Evolutionary conservation across 64 coral and sea anemone species (phyloP), one percentile per base, ranked within the genome.

Genomic region (Stichodactyla mertensii): DNA sequence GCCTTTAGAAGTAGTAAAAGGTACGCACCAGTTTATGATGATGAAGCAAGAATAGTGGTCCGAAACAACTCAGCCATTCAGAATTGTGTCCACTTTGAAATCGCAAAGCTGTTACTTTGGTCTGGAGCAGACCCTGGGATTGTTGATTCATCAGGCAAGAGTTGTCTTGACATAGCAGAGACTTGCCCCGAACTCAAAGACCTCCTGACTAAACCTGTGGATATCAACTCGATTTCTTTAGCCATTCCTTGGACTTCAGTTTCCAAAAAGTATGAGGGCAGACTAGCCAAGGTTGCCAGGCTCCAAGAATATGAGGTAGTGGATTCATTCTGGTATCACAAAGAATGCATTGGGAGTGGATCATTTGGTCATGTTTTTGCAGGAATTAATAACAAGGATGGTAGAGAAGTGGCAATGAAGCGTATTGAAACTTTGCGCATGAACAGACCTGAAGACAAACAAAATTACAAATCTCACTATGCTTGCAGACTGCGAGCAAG

Each of bases 301-400:
- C 69, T 11, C 24, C 69, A 74, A 74, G 69, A 74, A 31, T 10
- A 5, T 31, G 23, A 74, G 5, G 69, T 74, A 19, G 24, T 74
- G 1, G 69, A 31, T 31, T 31, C 22, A 19, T 74, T 74, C 10
- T 74, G 69, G 69, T 31, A 12, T 11, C 69, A 74, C 69, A 74
- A 74, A 74, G 69, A 74, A n/a, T 11, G 13, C 69, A 74, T 74
- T 10, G 69, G 69, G 4, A 27, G 24, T 31, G 69, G 69, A 9
- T 74, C 69, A n/a, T 74, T 31, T 31, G 69, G 69, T 74, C 69
- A 31, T 12, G 69, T 74, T 31, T 74, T 74, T 74, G 69, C 69
- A 12, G 69, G 69, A 28, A 74, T 74, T 20, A 74, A 74, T 74
- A 10, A 36, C 7, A 74, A 74, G 5, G 69, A 74, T 19, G 24